Percentiles rank a stretch among this genome's conserved stretches.
Evolutionary conservation across 2,888 invertebrate genomes (phyloP).

Genomic region (Polylopha cassiicola): DNA sequence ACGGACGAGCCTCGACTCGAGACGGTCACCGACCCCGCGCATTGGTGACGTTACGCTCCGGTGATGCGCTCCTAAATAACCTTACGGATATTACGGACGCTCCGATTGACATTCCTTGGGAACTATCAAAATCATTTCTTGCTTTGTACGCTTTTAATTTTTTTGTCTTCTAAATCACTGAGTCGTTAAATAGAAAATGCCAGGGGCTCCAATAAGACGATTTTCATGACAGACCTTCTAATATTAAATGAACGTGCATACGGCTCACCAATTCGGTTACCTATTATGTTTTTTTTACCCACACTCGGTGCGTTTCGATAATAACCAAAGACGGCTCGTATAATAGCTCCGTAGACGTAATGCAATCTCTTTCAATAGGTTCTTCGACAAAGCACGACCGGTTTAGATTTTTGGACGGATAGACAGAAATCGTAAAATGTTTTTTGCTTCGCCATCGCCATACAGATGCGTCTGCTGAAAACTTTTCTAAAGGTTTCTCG

Average conservation of each 20-base stretch:
- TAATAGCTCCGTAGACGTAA: conserved; percentile 41
- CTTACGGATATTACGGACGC: conserved; percentile 53
- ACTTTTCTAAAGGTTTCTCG: conserved; percentile 31
- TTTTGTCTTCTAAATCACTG: conserved; percentile 1
- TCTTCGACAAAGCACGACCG: conserved; percentile 46
- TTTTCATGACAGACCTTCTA: conserved; percentile 5
- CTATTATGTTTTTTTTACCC: conserved; percentile 14
- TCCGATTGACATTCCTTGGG: conserved; percentile 45
- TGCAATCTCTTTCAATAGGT: conserved; percentile 43
- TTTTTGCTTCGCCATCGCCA: conserved; percentile 34
- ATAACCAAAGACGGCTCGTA: conserved; percentile 27
- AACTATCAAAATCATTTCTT: conserved; percentile 35
- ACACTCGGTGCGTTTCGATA: conserved; percentile 18
- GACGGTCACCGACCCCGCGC: conserved; percentile 75
- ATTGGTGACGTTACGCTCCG: conserved; percentile 76
- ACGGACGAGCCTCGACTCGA: conserved; percentile 68
- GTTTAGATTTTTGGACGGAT: conserved; percentile 46
- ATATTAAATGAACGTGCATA: conserved; percentile 7
- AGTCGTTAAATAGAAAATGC: conserved; percentile 2
- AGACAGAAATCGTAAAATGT: conserved; percentile 39
- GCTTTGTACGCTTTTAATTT: conserved; percentile 32
- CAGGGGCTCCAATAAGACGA: not conserved
- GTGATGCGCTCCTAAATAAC: conserved; percentile 70
- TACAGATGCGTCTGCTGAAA: conserved; percentile 30
- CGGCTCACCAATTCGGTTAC: conserved; percentile 9